A percentile compares a stretch with the other conserved stretches of the same genome.
phyloP scores from a whole-genome alignment of 2,888 invertebrate genomes.

The Perizoma flavofasciatum region DNA sequence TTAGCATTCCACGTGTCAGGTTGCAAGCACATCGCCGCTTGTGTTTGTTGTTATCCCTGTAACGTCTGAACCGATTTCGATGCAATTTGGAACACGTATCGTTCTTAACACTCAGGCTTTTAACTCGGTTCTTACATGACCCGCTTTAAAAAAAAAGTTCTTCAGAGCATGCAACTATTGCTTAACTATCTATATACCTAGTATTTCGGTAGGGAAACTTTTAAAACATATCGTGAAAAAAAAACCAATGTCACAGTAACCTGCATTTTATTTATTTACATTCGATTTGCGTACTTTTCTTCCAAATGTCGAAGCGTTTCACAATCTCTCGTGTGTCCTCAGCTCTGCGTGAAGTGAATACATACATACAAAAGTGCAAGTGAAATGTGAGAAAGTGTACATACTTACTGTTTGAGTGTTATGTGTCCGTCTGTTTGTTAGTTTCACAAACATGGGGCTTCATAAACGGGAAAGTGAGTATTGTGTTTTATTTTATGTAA shows the following conservation, averaged over 20 bases:
- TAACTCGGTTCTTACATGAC: no score
- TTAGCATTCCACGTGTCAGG: no score
- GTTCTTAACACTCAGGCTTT: no score
- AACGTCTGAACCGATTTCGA: no score
- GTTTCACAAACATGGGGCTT: conserved; percentile 65
- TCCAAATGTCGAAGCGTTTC: conserved; percentile 15
- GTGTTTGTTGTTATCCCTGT: background rate
- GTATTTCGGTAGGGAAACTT: no score
- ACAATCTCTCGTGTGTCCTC: conserved; percentile 16
- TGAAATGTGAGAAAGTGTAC: conserved; percentile 59
- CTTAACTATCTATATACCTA: no score
- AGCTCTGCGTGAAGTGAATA: conserved; percentile 10
- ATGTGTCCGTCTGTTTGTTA: conserved; percentile 48
- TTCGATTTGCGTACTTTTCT: conserved; percentile 22
- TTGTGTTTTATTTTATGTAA: conserved; percentile 10
- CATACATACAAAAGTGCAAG: conserved; percentile 48
- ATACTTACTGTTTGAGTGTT: conserved; percentile 36
- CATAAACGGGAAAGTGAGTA: conserved; percentile 75
- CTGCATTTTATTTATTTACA: conserved; percentile 3
- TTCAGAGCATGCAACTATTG: no score
- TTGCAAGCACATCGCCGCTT: no score
- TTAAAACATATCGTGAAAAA: conserved; percentile 8
- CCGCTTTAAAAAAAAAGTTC: no score
- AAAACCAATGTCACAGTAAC: conserved; percentile 9
- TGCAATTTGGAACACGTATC: no score